A percentile compares a stretch with the other conserved stretches of the same genome.
These are phyloP conservation scores for Caprella mutica DNA, from an alignment of 2,888 invertebrate species.

Conservation along the genomic window DNA sequence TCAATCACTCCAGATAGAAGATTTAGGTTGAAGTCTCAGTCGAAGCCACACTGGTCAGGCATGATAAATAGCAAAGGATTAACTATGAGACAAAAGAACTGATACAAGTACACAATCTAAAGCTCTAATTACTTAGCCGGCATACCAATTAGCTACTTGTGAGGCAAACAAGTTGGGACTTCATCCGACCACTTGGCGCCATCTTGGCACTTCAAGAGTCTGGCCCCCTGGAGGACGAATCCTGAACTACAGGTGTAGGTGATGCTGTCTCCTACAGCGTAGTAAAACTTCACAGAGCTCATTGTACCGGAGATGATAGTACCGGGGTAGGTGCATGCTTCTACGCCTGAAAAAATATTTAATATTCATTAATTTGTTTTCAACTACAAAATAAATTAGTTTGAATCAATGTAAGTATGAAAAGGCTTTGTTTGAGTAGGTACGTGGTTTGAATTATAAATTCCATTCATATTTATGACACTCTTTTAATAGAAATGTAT, in stretches of 20 bases:
- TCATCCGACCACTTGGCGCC: conserved; percentile 78
- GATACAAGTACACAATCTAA: neutral
- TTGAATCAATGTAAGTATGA: too few species aligned
- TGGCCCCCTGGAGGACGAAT: conserved; percentile 59
- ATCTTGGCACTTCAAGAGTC: conserved; percentile 64
- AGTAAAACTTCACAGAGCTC: conserved; percentile 77
- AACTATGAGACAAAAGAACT: neutral
- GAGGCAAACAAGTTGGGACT: conserved; percentile 56
- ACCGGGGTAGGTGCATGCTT: conserved; percentile 76
- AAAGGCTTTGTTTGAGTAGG: too few species aligned
- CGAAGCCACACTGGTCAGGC: neutral
- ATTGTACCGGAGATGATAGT: conserved; percentile 73
- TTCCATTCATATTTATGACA: too few species aligned
- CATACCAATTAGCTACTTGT: conserved; percentile 16
- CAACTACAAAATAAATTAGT: neutral
- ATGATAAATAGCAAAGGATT: neutral
- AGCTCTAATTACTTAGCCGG: neutral
- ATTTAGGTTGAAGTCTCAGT: neutral
- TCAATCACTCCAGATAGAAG: too few species aligned
- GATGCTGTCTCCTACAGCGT: conserved; percentile 72
- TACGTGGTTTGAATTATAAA: too few species aligned
- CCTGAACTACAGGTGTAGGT: conserved; percentile 72
- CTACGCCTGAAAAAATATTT: conserved; percentile 47
- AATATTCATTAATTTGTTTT: neutral
- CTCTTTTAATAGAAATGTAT: too few species aligned